Evolutionary conservation across 2,113 vertebrate species (phyloP).

Genomic region (Oplegnathus fasciatus): DNA sequence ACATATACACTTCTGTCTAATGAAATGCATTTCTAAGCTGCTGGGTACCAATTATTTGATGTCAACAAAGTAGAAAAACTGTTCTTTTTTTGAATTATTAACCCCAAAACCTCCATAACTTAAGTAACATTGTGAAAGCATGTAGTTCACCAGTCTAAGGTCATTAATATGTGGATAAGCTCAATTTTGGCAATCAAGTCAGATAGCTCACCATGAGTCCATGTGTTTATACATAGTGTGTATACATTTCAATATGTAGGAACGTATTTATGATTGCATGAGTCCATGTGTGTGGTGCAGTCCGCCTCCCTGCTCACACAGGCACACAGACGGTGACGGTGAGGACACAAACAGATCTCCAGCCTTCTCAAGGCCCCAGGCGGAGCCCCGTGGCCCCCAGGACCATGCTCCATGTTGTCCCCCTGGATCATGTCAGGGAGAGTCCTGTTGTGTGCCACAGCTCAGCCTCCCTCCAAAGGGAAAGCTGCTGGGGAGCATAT

Average conservation of each 20-base stretch:
- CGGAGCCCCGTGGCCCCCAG: constrained; percentile 40
- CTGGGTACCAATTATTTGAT: background rate
- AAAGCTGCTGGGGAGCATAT: constrained; percentile 74
- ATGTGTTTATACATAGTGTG: background rate
- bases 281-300: background rate
- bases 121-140: background rate
- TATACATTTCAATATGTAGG: background rate
- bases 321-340: constrained; percentile 30
- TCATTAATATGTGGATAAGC: background rate
- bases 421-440: constrained; percentile 74
- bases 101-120: background rate
- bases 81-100: background rate
- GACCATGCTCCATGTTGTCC: constrained; percentile 66
- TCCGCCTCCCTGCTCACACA: background rate
- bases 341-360: constrained; percentile 47
- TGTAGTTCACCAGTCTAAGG: background rate
- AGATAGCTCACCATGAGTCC: background rate
- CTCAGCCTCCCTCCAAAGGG: constrained; percentile 41
- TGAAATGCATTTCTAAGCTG: background rate
- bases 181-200: background rate
- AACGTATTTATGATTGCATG: background rate
- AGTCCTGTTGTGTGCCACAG: constrained; percentile 46
- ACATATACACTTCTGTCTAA: background rate
- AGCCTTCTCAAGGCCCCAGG: constrained; percentile 40
- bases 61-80: background rate